These are phyloP conservation scores for Cyanoramphus novaezelandiae DNA, from an alignment of 2,113 vertebrate genomes.

Conservation along the genomic window DNA sequence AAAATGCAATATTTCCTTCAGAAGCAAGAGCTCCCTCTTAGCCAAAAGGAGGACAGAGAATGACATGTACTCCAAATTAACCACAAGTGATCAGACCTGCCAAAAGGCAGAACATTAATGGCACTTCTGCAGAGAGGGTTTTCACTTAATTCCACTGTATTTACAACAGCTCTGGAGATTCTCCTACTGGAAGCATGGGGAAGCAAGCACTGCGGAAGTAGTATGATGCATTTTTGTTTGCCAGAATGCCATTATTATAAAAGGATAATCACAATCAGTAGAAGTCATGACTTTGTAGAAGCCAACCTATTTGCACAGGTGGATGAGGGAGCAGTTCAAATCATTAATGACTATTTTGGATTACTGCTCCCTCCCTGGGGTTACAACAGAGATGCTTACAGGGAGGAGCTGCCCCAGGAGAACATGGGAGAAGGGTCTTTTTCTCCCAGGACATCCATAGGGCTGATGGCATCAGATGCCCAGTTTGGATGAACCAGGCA, in stretches of 20 bases:
- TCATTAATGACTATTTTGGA: background rate
- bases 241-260: background rate
- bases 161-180: background rate
- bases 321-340: background rate
- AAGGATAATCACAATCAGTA: background rate
- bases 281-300: background rate
- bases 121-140: background rate
- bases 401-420: background rate
- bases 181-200: background rate
- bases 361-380: background rate
- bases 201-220: rapidly evolving
- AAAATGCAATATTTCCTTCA: background rate
- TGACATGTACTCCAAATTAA: background rate
- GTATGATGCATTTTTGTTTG: background rate
- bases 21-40: background rate
- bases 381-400: background rate
- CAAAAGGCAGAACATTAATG: background rate
- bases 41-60: background rate
- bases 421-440: background rate
- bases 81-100: background rate
- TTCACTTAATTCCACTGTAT: background rate
- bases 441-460: background rate
- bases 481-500: background rate
- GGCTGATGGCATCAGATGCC: background rate
- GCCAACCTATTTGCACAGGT: background rate